These are phyloP conservation scores for Peromyscus leucopus DNA, from an alignment of 2,113 vertebrate species.

Conservation along the genomic window DNA sequence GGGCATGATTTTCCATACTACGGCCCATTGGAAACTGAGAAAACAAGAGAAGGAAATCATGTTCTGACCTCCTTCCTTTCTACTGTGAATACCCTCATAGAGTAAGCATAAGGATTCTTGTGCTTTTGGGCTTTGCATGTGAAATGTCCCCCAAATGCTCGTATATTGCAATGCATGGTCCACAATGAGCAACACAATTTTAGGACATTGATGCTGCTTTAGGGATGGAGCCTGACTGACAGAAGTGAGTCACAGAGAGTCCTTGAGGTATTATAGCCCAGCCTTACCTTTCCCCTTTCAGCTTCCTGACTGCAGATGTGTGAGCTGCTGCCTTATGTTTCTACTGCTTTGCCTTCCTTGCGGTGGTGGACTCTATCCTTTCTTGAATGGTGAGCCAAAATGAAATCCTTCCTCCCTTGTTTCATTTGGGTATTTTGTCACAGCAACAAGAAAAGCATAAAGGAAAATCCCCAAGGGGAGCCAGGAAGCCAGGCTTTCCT, in stretches of 20 bases:
- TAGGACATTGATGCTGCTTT: background rate
- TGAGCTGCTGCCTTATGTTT: background rate
- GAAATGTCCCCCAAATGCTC: background rate
- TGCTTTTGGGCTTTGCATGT: background rate
- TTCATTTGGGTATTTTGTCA: background rate
- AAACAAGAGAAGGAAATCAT: background rate
- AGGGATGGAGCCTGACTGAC: background rate
- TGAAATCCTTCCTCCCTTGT: background rate
- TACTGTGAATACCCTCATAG: background rate
- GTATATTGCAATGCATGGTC: background rate
- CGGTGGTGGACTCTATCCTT: background rate
- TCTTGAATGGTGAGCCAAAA: background rate
- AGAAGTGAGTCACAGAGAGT: background rate
- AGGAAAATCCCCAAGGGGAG: background rate
- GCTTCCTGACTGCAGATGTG: background rate
- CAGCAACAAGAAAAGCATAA: background rate
- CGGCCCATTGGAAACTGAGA: background rate
- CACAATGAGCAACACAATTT: background rate
- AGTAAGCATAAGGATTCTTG: accelerated
- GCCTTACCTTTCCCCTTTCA: background rate
- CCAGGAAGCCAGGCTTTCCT: background rate
- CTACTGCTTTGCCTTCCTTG: background rate
- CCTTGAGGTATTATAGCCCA: background rate
- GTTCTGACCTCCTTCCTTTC: background rate
- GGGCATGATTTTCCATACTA: background rate